These are phyloP conservation scores for Papilio polytes DNA, from an alignment of 1,140 invertebrate species.

Conservation along the genomic window DNA sequence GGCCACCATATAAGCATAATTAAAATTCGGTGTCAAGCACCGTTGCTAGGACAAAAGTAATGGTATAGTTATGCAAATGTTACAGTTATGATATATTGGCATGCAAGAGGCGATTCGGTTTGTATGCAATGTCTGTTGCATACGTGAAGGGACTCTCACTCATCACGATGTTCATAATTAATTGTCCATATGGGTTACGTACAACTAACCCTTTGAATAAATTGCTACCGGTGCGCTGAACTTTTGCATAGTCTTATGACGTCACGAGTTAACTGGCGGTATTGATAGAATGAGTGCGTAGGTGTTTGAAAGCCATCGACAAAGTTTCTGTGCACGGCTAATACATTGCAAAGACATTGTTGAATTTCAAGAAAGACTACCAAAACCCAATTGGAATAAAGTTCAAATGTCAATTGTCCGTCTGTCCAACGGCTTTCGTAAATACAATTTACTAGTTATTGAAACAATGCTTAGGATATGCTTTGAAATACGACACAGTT, in stretches of 20 bases:
- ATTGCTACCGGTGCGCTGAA: neutral
- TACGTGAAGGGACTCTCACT: conserved; percentile 29
- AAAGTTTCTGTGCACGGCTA: too few species aligned
- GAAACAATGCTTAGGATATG: too few species aligned
- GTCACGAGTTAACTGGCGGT: too few species aligned
- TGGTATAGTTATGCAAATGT: conserved; percentile 35
- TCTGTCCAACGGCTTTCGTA: too few species aligned
- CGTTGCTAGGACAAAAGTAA: conserved; percentile 12
- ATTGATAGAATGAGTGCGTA: too few species aligned
- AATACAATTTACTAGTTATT: too few species aligned
- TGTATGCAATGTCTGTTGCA: conserved; percentile 5
- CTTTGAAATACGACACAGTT: neutral
- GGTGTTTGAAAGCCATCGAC: too few species aligned
- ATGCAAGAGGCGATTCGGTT: conserved; percentile 21
- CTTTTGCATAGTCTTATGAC: too few species aligned
- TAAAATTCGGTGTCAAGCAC: conserved; percentile 13
- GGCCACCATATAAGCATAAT: conserved; percentile 1
- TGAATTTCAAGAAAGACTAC: neutral
- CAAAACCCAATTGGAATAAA: too few species aligned
- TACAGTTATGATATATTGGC: conserved; percentile 32
- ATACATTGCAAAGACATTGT: too few species aligned
- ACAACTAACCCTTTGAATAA: neutral
- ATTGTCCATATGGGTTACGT: neutral
- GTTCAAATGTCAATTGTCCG: too few species aligned
- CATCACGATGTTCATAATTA: neutral